Percentiles rank a stretch among this genome's conserved stretches.
These are phyloP conservation scores for Saxidomus purpurata DNA, from an alignment of 1,140 invertebrate genomes.

Conservation along the genomic window DNA sequence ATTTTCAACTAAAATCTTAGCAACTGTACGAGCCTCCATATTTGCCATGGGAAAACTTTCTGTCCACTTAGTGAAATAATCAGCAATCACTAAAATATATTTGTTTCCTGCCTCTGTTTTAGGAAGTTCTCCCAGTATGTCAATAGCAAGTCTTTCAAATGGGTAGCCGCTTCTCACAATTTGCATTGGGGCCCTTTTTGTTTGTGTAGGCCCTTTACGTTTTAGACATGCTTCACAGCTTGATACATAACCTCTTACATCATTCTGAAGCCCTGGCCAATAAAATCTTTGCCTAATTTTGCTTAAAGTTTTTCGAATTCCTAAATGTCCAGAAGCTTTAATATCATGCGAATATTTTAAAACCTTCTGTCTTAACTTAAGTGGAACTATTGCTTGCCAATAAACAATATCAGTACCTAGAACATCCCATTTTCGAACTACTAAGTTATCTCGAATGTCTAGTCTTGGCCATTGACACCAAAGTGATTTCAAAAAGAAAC, in stretches of 20 bases:
- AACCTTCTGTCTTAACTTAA: not conserved
- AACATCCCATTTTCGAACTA: not conserved
- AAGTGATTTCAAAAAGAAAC: conserved; percentile 11
- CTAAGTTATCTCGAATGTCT: not conserved
- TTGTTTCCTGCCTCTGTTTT: conserved; percentile 71
- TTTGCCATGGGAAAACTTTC: conserved; percentile 84
- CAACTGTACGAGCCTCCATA: conserved; percentile 83
- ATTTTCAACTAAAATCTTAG: conserved; percentile 80
- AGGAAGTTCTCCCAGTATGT: conserved; percentile 69
- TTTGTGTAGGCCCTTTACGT: conserved; percentile 38
- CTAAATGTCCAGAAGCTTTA: too few relatives aligned
- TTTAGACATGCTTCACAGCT: conserved; percentile 53
- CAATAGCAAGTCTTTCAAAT: conserved; percentile 61
- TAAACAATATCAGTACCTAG: not conserved
- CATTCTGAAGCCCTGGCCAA: conserved; percentile 43
- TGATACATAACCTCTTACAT: conserved; percentile 28
- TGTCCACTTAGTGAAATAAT: too few relatives aligned
- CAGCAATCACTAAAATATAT: conserved; percentile 84
- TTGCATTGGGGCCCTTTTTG: conserved; percentile 50
- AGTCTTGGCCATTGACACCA: conserved; percentile 24
- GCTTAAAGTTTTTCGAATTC: conserved; percentile 35
- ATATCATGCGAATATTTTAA: conserved; percentile 42
- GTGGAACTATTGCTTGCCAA: conserved; percentile 24
- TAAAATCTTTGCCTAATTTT: conserved; percentile 49
- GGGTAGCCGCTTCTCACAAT: conserved; percentile 32